phyloP scores from a whole-genome alignment of 2,888 invertebrate genomes.

The Mesorhabditis belari region DNA sequence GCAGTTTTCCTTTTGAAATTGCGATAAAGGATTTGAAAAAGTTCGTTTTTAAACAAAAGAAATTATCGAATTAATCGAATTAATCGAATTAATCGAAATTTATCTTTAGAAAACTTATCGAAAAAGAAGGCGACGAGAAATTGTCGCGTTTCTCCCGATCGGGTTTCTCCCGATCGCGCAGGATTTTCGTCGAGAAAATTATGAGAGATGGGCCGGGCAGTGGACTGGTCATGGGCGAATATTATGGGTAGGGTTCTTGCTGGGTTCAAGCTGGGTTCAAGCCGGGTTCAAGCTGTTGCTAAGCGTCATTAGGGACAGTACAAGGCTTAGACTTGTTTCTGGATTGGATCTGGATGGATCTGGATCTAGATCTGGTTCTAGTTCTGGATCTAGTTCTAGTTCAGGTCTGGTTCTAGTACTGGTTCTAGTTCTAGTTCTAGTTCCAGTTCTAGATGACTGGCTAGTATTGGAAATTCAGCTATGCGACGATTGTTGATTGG shows the following conservation, averaged over 20 bases:
- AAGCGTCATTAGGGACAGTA: no score
- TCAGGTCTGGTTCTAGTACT: no score
- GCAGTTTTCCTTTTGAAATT: slow-evolving; percentile 18
- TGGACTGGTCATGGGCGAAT: slow-evolving; percentile 40
- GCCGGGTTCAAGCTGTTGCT: no score
- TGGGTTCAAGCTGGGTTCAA: no score
- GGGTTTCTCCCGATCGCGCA: neutral
- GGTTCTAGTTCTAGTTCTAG: no score
- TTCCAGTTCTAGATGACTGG: no score
- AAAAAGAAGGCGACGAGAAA: neutral
- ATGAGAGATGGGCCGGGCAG: slow-evolving; percentile 15
- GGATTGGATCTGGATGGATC: no score
- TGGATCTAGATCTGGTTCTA: no score
- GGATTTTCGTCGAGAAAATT: neutral
- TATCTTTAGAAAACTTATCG: neutral
- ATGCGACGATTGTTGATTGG: slow-evolving; percentile 10
- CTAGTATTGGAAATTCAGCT: neutral
- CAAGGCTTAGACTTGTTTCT: no score
- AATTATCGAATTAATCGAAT: neutral
- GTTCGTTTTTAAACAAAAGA: slow-evolving; percentile 6
- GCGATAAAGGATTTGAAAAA: slow-evolving; percentile 39
- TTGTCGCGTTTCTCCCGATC: neutral
- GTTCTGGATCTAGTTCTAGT: no score
- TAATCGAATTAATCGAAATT: neutral
- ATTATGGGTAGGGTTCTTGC: slow-evolving; percentile 20